Conservation (phyloP, 2,888 invertebrate genomes). For the Drosophila pseudotakahashii region DNA sequence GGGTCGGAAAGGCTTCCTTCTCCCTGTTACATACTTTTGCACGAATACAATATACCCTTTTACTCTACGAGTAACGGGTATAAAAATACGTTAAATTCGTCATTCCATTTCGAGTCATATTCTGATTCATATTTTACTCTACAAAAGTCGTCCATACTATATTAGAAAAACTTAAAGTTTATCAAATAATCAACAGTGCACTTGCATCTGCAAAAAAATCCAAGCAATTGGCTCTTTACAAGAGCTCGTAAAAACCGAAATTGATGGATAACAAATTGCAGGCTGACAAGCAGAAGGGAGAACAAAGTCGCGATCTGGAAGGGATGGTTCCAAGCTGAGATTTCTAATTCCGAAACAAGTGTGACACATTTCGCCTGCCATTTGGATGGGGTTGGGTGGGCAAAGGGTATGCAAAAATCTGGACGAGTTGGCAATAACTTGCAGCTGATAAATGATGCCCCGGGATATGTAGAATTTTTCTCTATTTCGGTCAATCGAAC, state of each 20-base stretch:
- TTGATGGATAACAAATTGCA: constrained; percentile 66
- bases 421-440: constrained; percentile 72
- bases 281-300: background rate
- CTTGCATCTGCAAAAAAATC: background rate
- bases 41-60: too few species aligned
- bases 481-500: constrained; percentile 82
- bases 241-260: constrained; percentile 41
- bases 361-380: constrained; percentile 72
- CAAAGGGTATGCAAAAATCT: constrained; percentile 71
- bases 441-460: constrained; percentile 76
- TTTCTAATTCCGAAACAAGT: constrained; percentile 55
- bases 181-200: background rate
- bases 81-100: too few species aligned
- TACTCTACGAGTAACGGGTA: too few species aligned
- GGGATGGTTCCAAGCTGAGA: constrained; percentile 20
- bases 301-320: background rate
- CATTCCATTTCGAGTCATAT: background rate
- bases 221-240: constrained; percentile 28
- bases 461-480: constrained; percentile 71
- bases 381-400: background rate
- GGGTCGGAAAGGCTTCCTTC: too few species aligned
- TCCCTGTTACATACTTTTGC: too few species aligned
- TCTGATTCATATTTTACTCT: background rate
- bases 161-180: background rate
- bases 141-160: background rate